Evolutionary conservation across 2,113 vertebrate genomes (phyloP), one percentile per base, ranked within the genome.

Genomic region (Clinocottus analis): DNA sequence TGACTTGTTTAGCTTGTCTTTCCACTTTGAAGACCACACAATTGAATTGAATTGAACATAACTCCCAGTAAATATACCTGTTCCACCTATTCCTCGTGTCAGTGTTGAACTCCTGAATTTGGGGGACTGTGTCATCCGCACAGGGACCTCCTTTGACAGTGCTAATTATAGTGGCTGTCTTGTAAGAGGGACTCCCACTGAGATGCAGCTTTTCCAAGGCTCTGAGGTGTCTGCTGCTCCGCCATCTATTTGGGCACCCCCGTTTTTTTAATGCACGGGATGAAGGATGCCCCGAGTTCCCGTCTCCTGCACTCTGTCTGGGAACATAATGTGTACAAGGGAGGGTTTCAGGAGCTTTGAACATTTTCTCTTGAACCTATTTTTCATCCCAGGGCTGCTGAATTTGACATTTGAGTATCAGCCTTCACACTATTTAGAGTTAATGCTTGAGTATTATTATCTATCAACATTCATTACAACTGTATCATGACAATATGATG

Each of bases 151-250:
- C 79, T 82, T 73, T 86, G 71, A 86, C 79, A 79, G 69, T 66
- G 72, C 80, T 90, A 87, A 90, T 90, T 89, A 88, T 83, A 82
- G 53, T 65, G 75, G 31, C 61, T 85, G 83, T 69, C 72, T 70
- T 83, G 49, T 77, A 74, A 67, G 56, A 85, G 82, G 79, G 82
- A 85, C 75, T 89, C 85, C 89, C 75, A 71, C 77, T 80, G 75
- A 85, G 89, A 82, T 68, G 66, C 73, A 45, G 65, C 69, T 87
- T 81, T 83, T 87, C 59, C 13, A 56, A 79, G 76, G 33, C 58
- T 31, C 61, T 37, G 73, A 83, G 77, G 68, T 64, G 77, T 86
- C 81, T 79, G 75, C 83, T 75, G 72, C 64, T 77, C 49, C 39
- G 67, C 23, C 56, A 72, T 77, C 37, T 64, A 68, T 63, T 60